These are phyloP conservation scores for Sinhomidia bicolor DNA, from an alignment of 2,888 invertebrate genomes.

Conservation along the genomic window DNA sequence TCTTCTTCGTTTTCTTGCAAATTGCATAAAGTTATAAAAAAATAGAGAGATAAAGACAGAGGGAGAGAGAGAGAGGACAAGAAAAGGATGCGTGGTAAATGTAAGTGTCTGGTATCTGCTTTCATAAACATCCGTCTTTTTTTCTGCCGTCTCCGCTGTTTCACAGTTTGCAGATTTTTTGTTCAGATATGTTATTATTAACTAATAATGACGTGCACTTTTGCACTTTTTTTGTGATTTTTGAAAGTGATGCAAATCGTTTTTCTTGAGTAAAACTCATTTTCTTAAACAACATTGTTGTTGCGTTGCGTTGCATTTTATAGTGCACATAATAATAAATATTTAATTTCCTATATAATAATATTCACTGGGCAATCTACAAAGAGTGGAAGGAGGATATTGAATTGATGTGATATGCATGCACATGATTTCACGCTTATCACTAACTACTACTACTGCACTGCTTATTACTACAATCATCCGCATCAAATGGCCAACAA, in stretches of 20 bases:
- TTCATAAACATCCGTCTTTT: slow-evolving; percentile 17
- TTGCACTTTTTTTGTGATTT: slow-evolving; percentile 45
- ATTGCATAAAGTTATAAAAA: neutral
- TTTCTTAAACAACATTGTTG: neutral
- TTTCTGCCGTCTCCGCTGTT: neutral
- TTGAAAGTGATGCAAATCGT: slow-evolving; percentile 59
- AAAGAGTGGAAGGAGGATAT: neutral
- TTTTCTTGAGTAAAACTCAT: slow-evolving; percentile 34
- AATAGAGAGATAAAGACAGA: neutral
- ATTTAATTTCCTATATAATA: neutral
- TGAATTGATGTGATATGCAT: slow-evolving; percentile 28
- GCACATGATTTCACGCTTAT: slow-evolving; percentile 47
- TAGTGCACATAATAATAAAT: too few species aligned
- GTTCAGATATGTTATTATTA: slow-evolving; percentile 1
- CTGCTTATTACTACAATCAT: neutral
- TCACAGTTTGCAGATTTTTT: slow-evolving; percentile 21
- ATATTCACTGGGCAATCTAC: neutral
- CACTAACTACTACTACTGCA: neutral
- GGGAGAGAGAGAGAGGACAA: neutral
- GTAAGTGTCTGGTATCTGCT: neutral
- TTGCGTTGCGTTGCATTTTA: neutral
- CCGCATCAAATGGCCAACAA: neutral
- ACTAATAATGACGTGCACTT: slow-evolving; percentile 52
- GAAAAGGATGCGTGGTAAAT: neutral
- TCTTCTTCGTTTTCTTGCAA: too few species aligned